phyloP scores from a whole-genome alignment of 2,888 invertebrate genomes.

The Dynastes tityus region DNA sequence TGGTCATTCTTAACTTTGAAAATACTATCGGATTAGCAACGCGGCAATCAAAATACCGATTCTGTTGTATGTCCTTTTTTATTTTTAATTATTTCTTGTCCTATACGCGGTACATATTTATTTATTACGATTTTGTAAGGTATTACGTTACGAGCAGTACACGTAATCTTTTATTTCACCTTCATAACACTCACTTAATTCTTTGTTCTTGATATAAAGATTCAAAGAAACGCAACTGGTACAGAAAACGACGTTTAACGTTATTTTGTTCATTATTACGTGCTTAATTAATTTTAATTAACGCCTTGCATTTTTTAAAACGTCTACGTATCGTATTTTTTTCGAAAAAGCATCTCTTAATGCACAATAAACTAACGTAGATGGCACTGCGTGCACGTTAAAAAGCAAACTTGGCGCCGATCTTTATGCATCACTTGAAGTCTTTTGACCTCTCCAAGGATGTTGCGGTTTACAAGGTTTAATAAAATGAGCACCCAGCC shows the following conservation, averaged over 20 bases:
- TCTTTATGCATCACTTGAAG: slow-evolving; percentile 56
- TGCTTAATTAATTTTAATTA: background rate
- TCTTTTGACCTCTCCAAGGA: slow-evolving; percentile 61
- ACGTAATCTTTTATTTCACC: slow-evolving; percentile 24
- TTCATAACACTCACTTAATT: slow-evolving; percentile 32
- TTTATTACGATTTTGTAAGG: slow-evolving; percentile 6
- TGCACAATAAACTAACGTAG: slow-evolving; percentile 15
- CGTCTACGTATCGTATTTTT: slow-evolving; percentile 12
- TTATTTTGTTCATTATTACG: background rate
- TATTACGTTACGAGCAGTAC: slow-evolving; percentile 12
- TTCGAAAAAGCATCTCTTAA: background rate
- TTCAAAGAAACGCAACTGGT: background rate
- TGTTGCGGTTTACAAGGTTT: slow-evolving; percentile 57
- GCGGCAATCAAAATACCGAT: slow-evolving; percentile 34
- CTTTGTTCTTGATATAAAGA: slow-evolving; percentile 41
- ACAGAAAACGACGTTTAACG: background rate
- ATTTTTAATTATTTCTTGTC: slow-evolving; percentile 17
- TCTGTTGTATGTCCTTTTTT: background rate
- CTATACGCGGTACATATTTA: background rate
- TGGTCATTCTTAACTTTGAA: slow-evolving; percentile 42
- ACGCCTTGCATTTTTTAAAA: slow-evolving; percentile 17
- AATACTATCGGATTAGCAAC: slow-evolving; percentile 16
- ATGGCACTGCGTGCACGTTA: slow-evolving; percentile 30
- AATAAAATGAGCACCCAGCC: slow-evolving; percentile 30
- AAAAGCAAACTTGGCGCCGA: slow-evolving; percentile 56